Evolutionary conservation across 2,888 invertebrate genomes (phyloP).

Genomic region (Athripsodes cinereus): DNA sequence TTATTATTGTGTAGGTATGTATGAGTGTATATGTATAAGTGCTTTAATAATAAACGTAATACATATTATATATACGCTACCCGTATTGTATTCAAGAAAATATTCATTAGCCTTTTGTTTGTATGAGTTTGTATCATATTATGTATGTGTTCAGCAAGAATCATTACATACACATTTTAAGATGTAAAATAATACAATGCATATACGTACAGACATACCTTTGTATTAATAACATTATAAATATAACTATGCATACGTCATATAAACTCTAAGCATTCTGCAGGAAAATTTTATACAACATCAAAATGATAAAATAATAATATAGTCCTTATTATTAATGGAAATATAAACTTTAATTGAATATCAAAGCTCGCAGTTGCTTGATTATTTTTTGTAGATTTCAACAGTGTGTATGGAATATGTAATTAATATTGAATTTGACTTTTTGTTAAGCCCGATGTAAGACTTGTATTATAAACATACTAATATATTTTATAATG

Average conservation of each 20-base stretch:
- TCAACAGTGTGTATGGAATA: background rate
- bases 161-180: background rate
- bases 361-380: background rate
- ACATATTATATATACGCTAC: background rate
- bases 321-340: background rate
- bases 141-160: background rate
- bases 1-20: background rate
- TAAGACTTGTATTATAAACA: background rate
- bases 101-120: background rate
- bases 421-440: conserved; percentile 1
- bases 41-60: background rate
- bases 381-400: background rate
- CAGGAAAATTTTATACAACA: background rate
- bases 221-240: background rate
- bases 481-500: background rate
- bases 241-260: too few relatives aligned
- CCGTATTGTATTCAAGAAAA: conserved; percentile 2
- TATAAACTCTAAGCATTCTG: background rate
- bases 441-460: background rate
- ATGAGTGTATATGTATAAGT: background rate
- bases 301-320: background rate
- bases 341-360: background rate
- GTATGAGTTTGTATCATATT: background rate
- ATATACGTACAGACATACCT: background rate
- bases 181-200: background rate